Conservation (phyloP, 2,797 vertebrate genomes). For the Neomorphus geoffroyi region DNA sequence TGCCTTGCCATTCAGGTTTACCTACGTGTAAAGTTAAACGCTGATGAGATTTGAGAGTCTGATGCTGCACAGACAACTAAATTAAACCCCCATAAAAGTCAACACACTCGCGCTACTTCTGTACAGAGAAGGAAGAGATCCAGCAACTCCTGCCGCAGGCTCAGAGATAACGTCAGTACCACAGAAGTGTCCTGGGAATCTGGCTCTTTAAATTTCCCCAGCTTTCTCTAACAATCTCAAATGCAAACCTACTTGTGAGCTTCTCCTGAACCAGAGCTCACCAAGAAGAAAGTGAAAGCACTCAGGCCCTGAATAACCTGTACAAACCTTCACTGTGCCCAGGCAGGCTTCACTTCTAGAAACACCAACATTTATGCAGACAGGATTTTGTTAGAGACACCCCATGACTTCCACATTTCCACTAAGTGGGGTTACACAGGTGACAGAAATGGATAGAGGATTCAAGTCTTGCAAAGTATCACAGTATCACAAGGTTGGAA, state of each 20-base stretch:
- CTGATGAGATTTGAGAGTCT: not conserved
- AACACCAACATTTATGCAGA: not conserved
- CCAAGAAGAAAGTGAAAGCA: rapidly evolving
- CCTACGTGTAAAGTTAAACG: not conserved
- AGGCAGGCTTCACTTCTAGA: not conserved
- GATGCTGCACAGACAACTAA: not conserved
- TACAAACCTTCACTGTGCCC: rapidly evolving
- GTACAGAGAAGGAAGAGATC: not conserved
- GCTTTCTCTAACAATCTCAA: not conserved
- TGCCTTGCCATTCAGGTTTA: not conserved
- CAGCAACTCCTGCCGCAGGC: not conserved
- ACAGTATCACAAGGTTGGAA: too few species aligned
- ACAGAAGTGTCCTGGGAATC: not conserved
- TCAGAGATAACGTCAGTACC: not conserved
- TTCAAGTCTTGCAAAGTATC: not conserved
- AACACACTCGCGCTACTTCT: not conserved
- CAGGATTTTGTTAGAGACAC: not conserved
- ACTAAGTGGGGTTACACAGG: not conserved
- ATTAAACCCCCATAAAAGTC: not conserved
- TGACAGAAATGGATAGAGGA: not conserved
- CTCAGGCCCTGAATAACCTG: not conserved
- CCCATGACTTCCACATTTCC: not conserved
- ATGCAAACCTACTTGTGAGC: not conserved
- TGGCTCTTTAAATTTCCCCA: not conserved
- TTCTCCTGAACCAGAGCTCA: not conserved